Conservation (phyloP, 92 coral and sea anemone species). For the Bergia puertoricense region DNA sequence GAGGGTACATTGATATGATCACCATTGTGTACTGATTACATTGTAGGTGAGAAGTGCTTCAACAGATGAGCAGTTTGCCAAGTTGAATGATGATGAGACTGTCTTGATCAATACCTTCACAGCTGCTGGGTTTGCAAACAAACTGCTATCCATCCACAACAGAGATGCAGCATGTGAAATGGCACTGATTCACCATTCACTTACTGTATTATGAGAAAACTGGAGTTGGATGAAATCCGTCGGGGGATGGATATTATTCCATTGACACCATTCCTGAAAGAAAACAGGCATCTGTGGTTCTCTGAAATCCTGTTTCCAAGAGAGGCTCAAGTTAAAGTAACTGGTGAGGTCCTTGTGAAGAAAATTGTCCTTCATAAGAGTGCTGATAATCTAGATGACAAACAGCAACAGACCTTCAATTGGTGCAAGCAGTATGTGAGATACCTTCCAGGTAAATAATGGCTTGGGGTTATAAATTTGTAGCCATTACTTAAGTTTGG, state of each 20-base stretch:
- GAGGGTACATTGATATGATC: neutral
- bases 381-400: neutral
- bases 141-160: neutral
- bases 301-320: slow-evolving; percentile 9
- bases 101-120: neutral
- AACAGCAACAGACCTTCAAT: slow-evolving; percentile 2
- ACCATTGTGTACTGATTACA: neutral
- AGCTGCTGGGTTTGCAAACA: slow-evolving; percentile 27
- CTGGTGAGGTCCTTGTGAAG: slow-evolving; percentile 22
- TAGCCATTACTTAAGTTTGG: too few species aligned
- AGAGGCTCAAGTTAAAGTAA: slow-evolving; percentile 12
- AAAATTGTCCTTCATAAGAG: slow-evolving; percentile 15
- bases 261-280: slow-evolving; percentile 21
- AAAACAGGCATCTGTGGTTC: slow-evolving; percentile 29
- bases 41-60: neutral
- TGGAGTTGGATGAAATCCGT: slow-evolving; percentile 27
- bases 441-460: slow-evolving; percentile 6
- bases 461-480: too few species aligned
- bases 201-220: slow-evolving; percentile 2
- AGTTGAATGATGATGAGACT: neutral
- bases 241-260: slow-evolving; percentile 11
- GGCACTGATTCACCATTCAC: slow-evolving; percentile 35
- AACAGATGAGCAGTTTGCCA: too few species aligned
- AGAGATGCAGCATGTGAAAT: slow-evolving; percentile 17
- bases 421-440: slow-evolving; percentile 32